Evolutionary conservation across 2,113 vertebrate genomes (phyloP).

Genomic region (Madoqua kirkii): DNA sequence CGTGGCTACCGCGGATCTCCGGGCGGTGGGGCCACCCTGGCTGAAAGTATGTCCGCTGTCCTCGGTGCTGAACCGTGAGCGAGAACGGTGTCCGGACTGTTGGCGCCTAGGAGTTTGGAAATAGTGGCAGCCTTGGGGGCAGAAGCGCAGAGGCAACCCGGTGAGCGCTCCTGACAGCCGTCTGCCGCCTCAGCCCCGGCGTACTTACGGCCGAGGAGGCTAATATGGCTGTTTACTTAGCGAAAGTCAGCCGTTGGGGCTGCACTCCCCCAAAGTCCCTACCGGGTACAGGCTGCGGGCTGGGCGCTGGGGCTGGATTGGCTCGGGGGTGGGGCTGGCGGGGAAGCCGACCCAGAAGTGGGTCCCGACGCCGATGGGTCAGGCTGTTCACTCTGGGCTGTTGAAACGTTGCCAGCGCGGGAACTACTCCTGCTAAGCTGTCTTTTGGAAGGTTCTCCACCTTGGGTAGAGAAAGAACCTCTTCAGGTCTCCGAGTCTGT

Average conservation of each 20-base stretch:
- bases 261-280: not conserved
- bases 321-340: not conserved
- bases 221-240: slow-evolving; percentile 38
- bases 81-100: not conserved
- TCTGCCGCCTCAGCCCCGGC: not conserved
- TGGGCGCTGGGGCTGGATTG: not conserved
- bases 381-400: not conserved
- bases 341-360: not conserved
- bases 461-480: not conserved
- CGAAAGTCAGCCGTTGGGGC: not conserved
- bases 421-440: not conserved
- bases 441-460: not conserved
- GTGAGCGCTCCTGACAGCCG: not conserved
- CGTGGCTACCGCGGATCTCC: not conserved
- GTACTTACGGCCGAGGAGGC: not conserved
- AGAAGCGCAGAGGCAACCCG: not conserved
- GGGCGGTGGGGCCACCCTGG: not conserved
- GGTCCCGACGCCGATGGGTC: not conserved
- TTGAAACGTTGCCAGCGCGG: slow-evolving; percentile 12
- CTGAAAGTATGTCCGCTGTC: not conserved
- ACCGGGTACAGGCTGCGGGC: not conserved
- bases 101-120: slow-evolving; percentile 54
- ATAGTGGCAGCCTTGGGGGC: not conserved
- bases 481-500: not conserved
- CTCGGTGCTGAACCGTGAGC: slow-evolving; percentile 36